phyloP scores from a whole-genome alignment of 2,113 vertebrate genomes.

The Ibidorhyncha struthersii region DNA sequence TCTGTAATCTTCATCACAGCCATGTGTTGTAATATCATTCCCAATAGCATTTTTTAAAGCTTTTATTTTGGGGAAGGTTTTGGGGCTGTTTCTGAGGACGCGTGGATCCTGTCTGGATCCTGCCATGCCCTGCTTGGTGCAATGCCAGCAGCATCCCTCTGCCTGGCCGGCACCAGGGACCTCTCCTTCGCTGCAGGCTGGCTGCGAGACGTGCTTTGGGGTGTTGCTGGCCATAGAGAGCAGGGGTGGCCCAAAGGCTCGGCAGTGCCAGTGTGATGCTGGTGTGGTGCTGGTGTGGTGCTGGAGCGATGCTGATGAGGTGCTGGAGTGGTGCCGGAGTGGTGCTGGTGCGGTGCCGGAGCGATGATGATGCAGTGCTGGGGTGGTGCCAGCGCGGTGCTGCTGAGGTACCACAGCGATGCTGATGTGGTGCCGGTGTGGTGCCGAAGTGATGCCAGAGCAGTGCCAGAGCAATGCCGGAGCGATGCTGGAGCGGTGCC shows the following conservation, averaged over 20 bases:
- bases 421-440: neutral
- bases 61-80: neutral
- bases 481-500: neutral
- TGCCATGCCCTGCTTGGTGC: neutral
- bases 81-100: neutral
- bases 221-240: neutral
- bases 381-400: accelerated
- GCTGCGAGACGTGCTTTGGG: accelerated
- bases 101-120: neutral
- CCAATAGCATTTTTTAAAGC: neutral
- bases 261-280: neutral
- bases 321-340: neutral
- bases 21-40: too few species aligned
- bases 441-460: neutral
- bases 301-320: too few species aligned
- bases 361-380: accelerated
- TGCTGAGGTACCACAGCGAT: too few species aligned
- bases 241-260: neutral
- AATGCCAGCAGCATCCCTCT: neutral
- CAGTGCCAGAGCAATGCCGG: neutral
- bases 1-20: neutral
- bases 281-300: neutral
- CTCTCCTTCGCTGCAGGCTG: neutral
- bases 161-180: neutral
- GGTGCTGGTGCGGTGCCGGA: accelerated